A percentile compares a stretch with the other conserved stretches of the same genome.
phyloP scores from a whole-genome alignment of 2,888 invertebrate genomes.

The Dasypogon diadema region DNA sequence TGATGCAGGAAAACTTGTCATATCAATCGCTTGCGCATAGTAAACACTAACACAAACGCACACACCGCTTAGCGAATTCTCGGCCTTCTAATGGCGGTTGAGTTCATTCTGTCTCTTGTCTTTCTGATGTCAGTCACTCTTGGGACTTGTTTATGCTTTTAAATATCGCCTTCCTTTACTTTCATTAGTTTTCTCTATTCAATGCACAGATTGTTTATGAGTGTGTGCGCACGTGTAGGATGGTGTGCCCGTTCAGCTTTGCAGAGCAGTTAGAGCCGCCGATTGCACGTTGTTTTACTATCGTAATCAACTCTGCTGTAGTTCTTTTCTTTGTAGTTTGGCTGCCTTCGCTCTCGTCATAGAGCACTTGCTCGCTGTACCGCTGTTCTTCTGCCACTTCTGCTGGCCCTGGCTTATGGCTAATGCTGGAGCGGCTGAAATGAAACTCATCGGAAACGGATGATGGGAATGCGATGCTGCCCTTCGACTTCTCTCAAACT shows the following conservation, averaged over 20 bases:
- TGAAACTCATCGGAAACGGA: too few species aligned
- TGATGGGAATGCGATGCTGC: slow-evolving; percentile 21
- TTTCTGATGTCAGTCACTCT: slow-evolving; percentile 28
- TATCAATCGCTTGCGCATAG: slow-evolving; percentile 41
- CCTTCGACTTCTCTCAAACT: slow-evolving; percentile 34
- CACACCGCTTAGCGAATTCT: background rate
- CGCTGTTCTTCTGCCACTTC: too few species aligned
- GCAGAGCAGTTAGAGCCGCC: background rate
- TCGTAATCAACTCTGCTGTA: background rate
- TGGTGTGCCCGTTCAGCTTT: too few species aligned
- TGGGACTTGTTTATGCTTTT: slow-evolving; percentile 36
- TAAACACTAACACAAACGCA: background rate
- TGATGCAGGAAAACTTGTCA: slow-evolving; percentile 4
- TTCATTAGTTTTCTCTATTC: slow-evolving; percentile 17
- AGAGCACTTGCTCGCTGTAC: too few species aligned
- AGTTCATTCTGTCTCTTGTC: slow-evolving; percentile 31
- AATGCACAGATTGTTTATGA: background rate
- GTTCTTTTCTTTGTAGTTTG: too few species aligned
- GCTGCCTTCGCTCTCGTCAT: too few species aligned
- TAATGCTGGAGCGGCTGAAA: too few species aligned
- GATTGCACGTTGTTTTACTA: background rate
- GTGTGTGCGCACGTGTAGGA: background rate
- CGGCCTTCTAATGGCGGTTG: slow-evolving; percentile 31
- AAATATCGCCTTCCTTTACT: slow-evolving; percentile 28
- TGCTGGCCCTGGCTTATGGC: too few species aligned